A percentile compares a stretch with the other conserved stretches of the same genome.
phyloP scores from a whole-genome alignment of 1,140 invertebrate species.

The Meteorus sp. region DNA sequence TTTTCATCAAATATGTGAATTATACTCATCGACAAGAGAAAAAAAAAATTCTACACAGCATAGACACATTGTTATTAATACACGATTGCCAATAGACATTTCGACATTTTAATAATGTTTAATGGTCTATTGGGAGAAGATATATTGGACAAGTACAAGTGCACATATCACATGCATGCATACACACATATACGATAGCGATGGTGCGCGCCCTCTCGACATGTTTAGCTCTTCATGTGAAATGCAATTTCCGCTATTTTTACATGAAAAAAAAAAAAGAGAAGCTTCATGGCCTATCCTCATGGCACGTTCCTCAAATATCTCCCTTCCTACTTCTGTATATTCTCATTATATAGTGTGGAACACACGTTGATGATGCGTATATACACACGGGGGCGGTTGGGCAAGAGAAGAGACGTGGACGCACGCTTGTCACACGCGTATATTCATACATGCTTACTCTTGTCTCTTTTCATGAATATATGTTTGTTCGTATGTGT shows the following conservation, averaged over 20 bases:
- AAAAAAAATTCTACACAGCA: no score
- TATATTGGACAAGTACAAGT: no score
- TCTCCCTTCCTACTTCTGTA: not conserved
- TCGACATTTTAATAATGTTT: constrained; percentile 4
- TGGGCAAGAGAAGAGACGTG: no score
- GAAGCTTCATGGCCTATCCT: constrained; percentile 20
- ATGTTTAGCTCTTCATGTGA: constrained; percentile 1
- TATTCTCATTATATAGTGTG: not conserved
- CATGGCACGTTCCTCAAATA: constrained; percentile 19
- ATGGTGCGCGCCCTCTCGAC: not conserved
- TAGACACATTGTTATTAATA: not conserved
- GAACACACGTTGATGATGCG: not conserved
- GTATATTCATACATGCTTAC: no score
- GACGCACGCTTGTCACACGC: not conserved
- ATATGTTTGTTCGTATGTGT: no score
- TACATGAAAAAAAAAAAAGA: no score
- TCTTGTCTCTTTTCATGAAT: not conserved
- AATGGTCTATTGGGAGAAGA: constrained; percentile 2
- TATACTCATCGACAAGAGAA: no score
- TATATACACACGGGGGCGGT: not conserved
- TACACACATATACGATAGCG: not conserved
- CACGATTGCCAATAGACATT: not conserved
- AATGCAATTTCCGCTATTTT: constrained; percentile 23
- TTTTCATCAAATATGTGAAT: no score
- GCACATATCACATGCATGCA: not conserved